These are phyloP conservation scores for Arvicola amphibius DNA, from an alignment of 2,797 vertebrate species.

Conservation along the genomic window DNA sequence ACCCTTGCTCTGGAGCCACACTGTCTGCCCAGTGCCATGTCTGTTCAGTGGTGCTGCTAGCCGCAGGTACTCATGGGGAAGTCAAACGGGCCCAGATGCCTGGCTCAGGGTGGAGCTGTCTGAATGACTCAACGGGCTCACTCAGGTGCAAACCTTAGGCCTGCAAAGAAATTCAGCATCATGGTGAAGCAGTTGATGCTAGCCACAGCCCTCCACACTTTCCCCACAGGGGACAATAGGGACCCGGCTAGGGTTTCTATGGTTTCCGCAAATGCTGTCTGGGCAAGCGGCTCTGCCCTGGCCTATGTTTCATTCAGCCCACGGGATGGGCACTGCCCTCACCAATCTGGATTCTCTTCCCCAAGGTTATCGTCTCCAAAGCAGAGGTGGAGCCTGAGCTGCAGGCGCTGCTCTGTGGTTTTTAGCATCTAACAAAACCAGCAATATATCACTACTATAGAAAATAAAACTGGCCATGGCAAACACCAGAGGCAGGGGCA, in stretches of 20 bases:
- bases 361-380: neutral
- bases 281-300: neutral
- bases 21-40: neutral
- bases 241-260: neutral
- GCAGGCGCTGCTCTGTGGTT: neutral
- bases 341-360: neutral
- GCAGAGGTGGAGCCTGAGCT: neutral
- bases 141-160: neutral
- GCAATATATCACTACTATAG: neutral
- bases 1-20: neutral
- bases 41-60: neutral
- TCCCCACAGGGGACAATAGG: neutral
- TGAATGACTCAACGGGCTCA: neutral
- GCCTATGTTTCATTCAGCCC: neutral
- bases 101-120: neutral
- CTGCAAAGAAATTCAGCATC: neutral
- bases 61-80: neutral
- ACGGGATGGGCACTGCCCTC: neutral
- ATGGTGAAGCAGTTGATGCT: neutral
- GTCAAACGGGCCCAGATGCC: neutral
- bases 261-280: constrained; percentile 14
- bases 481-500: constrained; percentile 18
- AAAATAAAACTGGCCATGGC: neutral
- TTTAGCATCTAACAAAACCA: constrained; percentile 3
- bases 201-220: constrained; percentile 27